Conservation (phyloP, 2,888 invertebrate species). For the Orthosia gracilis region DNA sequence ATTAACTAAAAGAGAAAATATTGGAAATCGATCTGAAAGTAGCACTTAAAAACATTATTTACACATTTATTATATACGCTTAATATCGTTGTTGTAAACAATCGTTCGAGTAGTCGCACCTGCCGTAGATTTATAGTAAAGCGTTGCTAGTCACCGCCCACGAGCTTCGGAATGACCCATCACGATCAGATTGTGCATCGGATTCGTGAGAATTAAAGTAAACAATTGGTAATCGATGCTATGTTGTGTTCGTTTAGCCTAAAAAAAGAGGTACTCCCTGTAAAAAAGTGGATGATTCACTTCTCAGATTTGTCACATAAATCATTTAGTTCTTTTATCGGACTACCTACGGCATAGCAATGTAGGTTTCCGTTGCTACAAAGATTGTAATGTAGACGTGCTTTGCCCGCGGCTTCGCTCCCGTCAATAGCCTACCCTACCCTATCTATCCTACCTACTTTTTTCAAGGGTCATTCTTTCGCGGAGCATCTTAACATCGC, state of each 20-base stretch:
- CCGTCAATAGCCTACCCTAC: no score
- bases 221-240: constrained; percentile 31
- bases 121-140: constrained; percentile 39
- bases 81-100: constrained; percentile 39
- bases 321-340: background rate
- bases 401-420: no score
- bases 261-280: background rate
- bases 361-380: background rate
- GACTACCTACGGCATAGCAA: background rate
- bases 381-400: no score
- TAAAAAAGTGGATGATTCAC: background rate
- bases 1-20: background rate
- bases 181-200: constrained; percentile 51
- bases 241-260: constrained; percentile 11
- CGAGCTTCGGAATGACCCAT: constrained; percentile 47
- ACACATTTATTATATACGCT: constrained; percentile 34
- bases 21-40: constrained; percentile 22
- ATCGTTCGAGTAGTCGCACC: constrained; percentile 47
- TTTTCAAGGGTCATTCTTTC: no score
- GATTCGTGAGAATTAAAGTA: constrained; percentile 47
- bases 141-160: constrained; percentile 41
- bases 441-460: no score
- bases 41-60: constrained; percentile 25
- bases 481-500: no score
- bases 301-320: background rate